Conservation (phyloP, 2,113 vertebrate genomes). For the Kryptolebias marmoratus region DNA sequence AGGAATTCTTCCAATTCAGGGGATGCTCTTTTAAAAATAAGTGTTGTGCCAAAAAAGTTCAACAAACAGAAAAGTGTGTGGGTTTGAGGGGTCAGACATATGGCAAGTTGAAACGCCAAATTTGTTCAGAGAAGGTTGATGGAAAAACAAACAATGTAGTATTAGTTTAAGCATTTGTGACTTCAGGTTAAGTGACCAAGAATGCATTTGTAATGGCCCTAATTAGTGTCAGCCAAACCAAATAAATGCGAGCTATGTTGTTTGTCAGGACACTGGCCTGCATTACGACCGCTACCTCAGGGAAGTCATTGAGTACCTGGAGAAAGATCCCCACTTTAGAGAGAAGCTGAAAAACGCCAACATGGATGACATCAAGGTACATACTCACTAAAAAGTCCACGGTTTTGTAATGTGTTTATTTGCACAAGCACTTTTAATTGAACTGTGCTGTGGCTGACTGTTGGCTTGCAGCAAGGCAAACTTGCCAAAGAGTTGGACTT, state of each 20-base stretch:
- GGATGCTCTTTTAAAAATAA: neutral
- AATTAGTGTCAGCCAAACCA: slow-evolving; percentile 2
- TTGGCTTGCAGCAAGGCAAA: slow-evolving; percentile 85
- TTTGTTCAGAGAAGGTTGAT: neutral
- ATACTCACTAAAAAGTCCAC: neutral
- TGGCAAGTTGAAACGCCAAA: too few relatives aligned
- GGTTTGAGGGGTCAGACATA: neutral
- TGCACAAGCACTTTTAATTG: neutral
- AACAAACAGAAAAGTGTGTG: neutral
- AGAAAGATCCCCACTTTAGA: slow-evolving; percentile 93
- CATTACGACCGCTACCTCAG: slow-evolving; percentile 96
- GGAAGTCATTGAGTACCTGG: slow-evolving; percentile 93
- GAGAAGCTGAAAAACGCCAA: slow-evolving; percentile 92
- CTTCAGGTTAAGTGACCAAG: neutral
- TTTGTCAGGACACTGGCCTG: slow-evolving; percentile 88
- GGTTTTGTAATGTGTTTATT: slow-evolving; percentile 15
- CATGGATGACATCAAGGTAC: slow-evolving; percentile 94
- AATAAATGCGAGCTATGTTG: slow-evolving; percentile 28
- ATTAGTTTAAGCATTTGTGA: neutral
- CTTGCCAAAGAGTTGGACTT: slow-evolving; percentile 94
- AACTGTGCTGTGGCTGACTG: slow-evolving; percentile 6
- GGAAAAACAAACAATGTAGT: slow-evolving; percentile 20
- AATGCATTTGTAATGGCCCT: neutral
- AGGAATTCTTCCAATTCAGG: neutral
- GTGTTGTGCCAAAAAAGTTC: neutral